phyloP scores from a whole-genome alignment of 2,113 vertebrate species.

The Melanerpes aurifrons region DNA sequence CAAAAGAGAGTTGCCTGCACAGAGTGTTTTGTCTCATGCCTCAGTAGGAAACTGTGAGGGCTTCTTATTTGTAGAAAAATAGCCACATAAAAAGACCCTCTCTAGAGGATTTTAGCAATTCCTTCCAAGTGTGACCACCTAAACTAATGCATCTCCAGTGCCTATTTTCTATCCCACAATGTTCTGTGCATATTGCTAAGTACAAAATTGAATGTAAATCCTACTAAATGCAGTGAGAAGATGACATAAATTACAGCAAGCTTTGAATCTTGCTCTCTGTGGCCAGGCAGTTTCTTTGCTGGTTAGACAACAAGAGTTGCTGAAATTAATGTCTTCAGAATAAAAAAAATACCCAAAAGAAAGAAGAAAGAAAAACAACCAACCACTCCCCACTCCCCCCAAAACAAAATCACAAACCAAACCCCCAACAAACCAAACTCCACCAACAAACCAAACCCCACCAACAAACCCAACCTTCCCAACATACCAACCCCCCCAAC shows the following conservation, averaged over 20 bases:
- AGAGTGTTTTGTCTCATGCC: neutral
- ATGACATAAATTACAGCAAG: neutral
- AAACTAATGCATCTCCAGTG: neutral
- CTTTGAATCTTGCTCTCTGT: neutral
- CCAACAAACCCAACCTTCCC: no score
- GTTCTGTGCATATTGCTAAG: neutral
- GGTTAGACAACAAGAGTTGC: neutral
- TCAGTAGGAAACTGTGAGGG: neutral
- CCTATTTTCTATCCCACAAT: neutral
- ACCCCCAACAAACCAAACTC: no score
- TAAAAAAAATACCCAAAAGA: neutral
- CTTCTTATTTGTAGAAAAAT: neutral
- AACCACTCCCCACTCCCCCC: no score
- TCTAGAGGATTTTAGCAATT: neutral
- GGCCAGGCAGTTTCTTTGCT: neutral
- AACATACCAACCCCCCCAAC: no score
- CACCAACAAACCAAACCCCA: no score
- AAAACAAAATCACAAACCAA: no score
- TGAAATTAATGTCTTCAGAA: neutral
- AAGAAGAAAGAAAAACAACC: no score
- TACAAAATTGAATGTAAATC: conserved; percentile 31
- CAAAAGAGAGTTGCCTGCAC: neutral
- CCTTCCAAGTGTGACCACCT: neutral
- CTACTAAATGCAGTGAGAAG: neutral
- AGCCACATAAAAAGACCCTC: neutral